These are phyloP conservation scores for Propithecus perrieri DNA, from an alignment of 2,797 vertebrate species.

Conservation along the genomic window DNA sequence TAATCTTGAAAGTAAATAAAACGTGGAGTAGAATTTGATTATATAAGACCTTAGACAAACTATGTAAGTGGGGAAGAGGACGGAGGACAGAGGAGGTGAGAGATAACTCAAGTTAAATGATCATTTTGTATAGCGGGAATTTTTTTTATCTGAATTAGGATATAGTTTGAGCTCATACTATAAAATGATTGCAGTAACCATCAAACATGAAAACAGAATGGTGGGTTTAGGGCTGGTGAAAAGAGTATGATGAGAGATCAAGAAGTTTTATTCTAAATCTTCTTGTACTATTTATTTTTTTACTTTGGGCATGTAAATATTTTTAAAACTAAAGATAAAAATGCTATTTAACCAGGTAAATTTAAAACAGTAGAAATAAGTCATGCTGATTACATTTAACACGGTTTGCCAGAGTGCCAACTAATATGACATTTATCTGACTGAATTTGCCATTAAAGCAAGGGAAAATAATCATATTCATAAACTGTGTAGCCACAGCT, in stretches of 20 bases:
- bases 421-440: slow-evolving; percentile 24
- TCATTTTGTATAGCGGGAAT: neutral
- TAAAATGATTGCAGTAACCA: neutral
- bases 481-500: neutral
- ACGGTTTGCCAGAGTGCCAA: neutral
- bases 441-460: slow-evolving; percentile 6
- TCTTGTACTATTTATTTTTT: neutral
- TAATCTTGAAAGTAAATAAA: neutral
- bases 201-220: neutral
- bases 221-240: neutral
- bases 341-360: neutral
- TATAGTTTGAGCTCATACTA: neutral
- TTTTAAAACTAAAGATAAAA: neutral
- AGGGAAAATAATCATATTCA: slow-evolving; percentile 33
- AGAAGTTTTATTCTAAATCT: neutral
- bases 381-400: slow-evolving; percentile 21
- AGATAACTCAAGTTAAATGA: neutral
- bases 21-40: neutral
- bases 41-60: neutral
- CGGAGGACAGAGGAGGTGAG: neutral
- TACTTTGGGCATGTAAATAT: neutral
- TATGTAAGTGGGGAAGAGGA: neutral
- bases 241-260: neutral
- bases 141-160: neutral
- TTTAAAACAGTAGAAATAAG: slow-evolving; percentile 4